Conservation (phyloP, 2,888 invertebrate species). For the Scaptomyza parva region DNA sequence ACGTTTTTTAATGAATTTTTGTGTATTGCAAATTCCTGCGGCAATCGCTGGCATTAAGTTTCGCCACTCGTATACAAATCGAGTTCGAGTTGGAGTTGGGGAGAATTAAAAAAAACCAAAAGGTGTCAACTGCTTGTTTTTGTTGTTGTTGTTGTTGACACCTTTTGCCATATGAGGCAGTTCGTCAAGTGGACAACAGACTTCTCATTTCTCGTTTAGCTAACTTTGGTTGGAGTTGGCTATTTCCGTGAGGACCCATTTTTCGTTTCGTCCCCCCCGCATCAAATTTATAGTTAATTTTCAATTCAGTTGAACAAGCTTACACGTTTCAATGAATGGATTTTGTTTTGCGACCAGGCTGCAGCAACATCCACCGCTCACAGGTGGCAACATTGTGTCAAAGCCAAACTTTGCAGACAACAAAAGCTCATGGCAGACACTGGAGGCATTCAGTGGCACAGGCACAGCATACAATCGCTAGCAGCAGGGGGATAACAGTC, state of each 20-base stretch:
- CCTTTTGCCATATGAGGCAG: conserved; percentile 29
- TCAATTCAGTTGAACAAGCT: conserved; percentile 76
- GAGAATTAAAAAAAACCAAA: conserved; percentile 5
- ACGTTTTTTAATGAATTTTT: conserved; percentile 74
- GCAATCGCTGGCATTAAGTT: conserved; percentile 63
- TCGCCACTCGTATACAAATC: conserved; percentile 35
- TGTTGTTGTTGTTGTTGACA: conserved; percentile 45
- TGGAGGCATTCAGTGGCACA: conserved; percentile 18
- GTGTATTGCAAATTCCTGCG: conserved; percentile 30
- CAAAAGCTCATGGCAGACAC: conserved; percentile 69
- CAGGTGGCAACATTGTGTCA: conserved; percentile 60
- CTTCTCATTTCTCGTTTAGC: conserved; percentile 14
- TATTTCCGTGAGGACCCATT: conserved; percentile 14
- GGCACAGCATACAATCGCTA: conserved; percentile 1
- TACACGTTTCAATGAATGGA: conserved; percentile 73
- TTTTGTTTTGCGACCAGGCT: conserved; percentile 24
- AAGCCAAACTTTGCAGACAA: conserved; percentile 78
- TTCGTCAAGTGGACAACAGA: conserved; percentile 32
- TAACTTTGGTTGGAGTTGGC: conserved; percentile 17
- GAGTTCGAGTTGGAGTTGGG: neutral
- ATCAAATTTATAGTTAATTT: conserved; percentile 78
- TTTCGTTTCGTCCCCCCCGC: conserved; percentile 34
- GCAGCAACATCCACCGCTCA: conserved; percentile 13
- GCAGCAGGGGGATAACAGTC: conserved; percentile 3
- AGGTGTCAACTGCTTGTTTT: conserved; percentile 43